Evolutionary conservation across 2,113 vertebrate species (phyloP).

Genomic region (Muntiacus muntjak): DNA sequence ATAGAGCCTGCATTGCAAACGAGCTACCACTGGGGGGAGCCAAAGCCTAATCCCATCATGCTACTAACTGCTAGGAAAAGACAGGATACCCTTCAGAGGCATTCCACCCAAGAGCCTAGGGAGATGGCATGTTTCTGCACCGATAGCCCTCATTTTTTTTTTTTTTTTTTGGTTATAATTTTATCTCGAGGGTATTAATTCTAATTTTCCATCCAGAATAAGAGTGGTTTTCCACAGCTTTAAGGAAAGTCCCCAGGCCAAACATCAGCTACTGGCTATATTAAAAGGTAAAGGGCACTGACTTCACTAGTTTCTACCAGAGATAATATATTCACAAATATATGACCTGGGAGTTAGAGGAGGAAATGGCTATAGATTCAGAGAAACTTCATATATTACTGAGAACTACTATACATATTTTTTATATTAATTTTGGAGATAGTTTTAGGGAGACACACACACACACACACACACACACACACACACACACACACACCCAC

Average conservation of each 20-base stretch:
- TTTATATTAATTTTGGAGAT: neutral
- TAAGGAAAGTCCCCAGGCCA: neutral
- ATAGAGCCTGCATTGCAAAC: neutral
- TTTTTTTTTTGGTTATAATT: neutral
- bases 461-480: neutral
- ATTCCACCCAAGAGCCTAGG: accelerated
- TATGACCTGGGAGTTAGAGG: accelerated
- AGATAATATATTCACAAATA: neutral
- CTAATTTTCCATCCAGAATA: neutral
- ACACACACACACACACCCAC: neutral
- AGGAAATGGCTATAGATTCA: neutral
- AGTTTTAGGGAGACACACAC: neutral
- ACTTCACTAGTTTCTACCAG: accelerated
- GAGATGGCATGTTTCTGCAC: neutral
- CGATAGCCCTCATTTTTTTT: neutral
- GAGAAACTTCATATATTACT: neutral
- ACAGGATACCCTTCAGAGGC: neutral
- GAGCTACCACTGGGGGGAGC: neutral
- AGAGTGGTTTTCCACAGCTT: neutral
- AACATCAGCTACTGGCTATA: neutral
- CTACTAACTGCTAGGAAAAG: neutral
- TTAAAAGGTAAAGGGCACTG: neutral
- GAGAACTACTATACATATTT: neutral
- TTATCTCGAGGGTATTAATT: neutral
- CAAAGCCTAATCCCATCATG: neutral